These are phyloP conservation scores for Choloepus didactylus DNA, from an alignment of 2,797 vertebrate genomes.

Conservation along the genomic window DNA sequence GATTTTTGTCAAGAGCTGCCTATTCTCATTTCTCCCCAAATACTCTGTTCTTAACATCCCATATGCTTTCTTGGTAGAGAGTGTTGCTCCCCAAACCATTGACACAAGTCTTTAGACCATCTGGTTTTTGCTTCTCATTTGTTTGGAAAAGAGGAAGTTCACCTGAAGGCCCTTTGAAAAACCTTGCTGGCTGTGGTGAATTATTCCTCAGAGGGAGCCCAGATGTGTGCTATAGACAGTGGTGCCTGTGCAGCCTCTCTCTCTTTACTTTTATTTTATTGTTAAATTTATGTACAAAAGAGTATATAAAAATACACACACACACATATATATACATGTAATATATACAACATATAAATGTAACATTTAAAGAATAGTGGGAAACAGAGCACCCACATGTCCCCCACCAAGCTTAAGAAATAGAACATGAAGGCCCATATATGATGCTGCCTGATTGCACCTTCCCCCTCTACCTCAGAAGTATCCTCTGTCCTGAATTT, in stretches of 20 bases:
- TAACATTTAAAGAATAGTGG: background rate
- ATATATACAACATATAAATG: background rate
- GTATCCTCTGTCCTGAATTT: background rate
- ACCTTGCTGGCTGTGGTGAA: fast-evolving
- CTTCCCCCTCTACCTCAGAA: background rate
- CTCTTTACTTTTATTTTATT: background rate
- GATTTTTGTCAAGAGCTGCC: background rate
- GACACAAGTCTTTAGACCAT: background rate
- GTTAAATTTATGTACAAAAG: background rate
- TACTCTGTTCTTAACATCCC: background rate
- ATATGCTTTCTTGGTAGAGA: background rate
- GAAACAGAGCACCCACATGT: background rate
- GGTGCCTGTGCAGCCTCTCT: too few species aligned
- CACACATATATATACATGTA: too few species aligned
- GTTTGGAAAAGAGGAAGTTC: background rate
- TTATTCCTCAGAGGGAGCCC: background rate
- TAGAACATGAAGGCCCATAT: background rate
- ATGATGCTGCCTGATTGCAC: background rate
- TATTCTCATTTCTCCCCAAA: background rate
- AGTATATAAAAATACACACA: background rate
- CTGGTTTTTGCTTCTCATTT: background rate
- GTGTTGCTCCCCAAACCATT: background rate
- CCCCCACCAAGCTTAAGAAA: background rate
- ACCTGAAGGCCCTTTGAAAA: background rate
- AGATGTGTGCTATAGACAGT: background rate